A percentile compares a stretch with the other conserved stretches of the same genome.
phyloP scores from a whole-genome alignment of 2,797 vertebrate genomes.

The Premnoplex brunnescens region DNA sequence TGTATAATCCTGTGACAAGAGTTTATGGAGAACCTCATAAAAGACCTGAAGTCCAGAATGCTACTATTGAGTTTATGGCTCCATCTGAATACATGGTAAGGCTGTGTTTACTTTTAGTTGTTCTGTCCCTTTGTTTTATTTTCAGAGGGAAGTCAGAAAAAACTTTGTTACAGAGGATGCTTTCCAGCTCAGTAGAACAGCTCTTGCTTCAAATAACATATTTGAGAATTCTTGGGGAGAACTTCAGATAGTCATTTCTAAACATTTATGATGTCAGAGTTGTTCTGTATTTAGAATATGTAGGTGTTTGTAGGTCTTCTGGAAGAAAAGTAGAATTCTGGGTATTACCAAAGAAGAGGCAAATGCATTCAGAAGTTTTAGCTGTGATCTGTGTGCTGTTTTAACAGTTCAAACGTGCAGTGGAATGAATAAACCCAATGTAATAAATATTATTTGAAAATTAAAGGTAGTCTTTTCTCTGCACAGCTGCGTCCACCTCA shows the following conservation, averaged over 20 bases:
- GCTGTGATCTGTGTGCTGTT: neutral
- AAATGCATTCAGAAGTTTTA: neutral
- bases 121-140: neutral
- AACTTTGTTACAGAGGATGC: neutral
- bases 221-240: neutral
- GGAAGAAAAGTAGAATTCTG: neutral
- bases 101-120: neutral
- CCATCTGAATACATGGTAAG: slow-evolving; percentile 97
- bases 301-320: neutral
- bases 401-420: neutral
- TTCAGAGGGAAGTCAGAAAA: neutral
- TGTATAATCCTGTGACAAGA: slow-evolving; percentile 96
- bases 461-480: slow-evolving; percentile 15
- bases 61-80: slow-evolving; percentile 96
- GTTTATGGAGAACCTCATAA: slow-evolving; percentile 95
- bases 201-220: neutral
- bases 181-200: neutral
- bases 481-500: slow-evolving; percentile 92
- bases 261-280: neutral
- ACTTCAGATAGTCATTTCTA: neutral
- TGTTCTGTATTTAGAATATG: neutral
- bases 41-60: slow-evolving; percentile 94
- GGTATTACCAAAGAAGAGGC: neutral
- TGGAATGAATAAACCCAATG: neutral
- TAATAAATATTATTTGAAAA: neutral